Evolutionary conservation across 1,140 invertebrate genomes (phyloP), one percentile per base, ranked within the genome.

Genomic region (Drosophila fuyamai): DNA sequence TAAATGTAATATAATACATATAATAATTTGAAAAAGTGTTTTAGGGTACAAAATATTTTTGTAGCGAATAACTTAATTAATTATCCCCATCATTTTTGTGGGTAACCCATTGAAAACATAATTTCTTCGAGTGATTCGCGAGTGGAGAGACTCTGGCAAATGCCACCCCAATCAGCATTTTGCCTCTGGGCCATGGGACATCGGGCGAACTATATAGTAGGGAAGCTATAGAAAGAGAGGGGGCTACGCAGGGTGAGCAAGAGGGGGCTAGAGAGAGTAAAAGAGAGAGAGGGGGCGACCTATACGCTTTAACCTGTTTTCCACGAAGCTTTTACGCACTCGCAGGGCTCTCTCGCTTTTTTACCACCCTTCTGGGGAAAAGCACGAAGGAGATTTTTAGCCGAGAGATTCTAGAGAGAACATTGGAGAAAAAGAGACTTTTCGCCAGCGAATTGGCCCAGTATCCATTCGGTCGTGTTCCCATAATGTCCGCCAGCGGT

Each of bases 381-480:
- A 68, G 78, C 60, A 68, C 63, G 76, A 55, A 79, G 74, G 76
- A 72, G 65, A 67, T 66, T 51, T 29, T 51, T 6, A 35, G 18
- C 57, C 13, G 38, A 47, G 48, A 54, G 67, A 74, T 62, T 62
- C 58, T 43, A 46, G 43, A 43, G 36, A 57, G 29, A 41, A 16
- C 13, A 14, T 5, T 18, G 13, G 16, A 46, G 53, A 47, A 44
- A 54, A 53, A 46, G 66, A 38, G 61, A 43, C 58, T 58, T 80
- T 80, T 74, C 60, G 83, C 68, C 67, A 79, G 79, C 76, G 60
- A 71, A 46, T 71, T 91, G 84, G 85, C 90, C 90, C 90, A 91
- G 90, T 91, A 91, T 91, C 90, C 86, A 91, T 91, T 91, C 81
- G 90, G 86, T 83, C 90, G 90, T 88, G 86, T 91, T 91, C 90